Conservation (phyloP, 2,888 invertebrate genomes). For the Eilema sororculum region DNA sequence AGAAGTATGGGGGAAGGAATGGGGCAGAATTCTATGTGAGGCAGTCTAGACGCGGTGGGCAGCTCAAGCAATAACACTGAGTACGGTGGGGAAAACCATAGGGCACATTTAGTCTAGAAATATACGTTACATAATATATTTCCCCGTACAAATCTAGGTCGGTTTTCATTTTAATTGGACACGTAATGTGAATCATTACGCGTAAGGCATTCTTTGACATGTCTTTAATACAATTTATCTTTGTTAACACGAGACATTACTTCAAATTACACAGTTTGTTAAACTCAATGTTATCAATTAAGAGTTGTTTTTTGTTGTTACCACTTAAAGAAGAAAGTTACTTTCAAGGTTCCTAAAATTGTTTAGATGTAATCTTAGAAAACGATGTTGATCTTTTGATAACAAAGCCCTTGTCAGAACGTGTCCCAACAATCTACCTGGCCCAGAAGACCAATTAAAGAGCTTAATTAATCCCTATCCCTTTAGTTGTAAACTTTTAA, state of each 20-base stretch:
- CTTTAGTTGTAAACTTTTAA: constrained; percentile 43
- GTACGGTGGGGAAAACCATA: no score
- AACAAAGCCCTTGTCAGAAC: constrained; percentile 40
- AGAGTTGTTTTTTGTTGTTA: constrained; percentile 24
- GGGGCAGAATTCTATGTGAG: no score
- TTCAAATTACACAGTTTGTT: constrained; percentile 15
- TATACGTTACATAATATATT: background rate
- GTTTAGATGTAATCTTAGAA: constrained; percentile 47
- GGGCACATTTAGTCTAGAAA: background rate
- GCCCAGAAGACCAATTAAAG: constrained; percentile 47
- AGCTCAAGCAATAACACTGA: no score
- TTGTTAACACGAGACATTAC: constrained; percentile 11
- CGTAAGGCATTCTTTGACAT: background rate
- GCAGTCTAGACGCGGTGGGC: no score
- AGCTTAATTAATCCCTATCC: constrained; percentile 50
- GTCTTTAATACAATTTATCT: constrained; percentile 9
- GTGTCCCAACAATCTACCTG: constrained; percentile 46
- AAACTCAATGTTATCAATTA: constrained; percentile 16
- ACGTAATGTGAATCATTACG: background rate
- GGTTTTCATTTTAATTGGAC: background rate
- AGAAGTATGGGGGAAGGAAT: no score
- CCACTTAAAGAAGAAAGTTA: constrained; percentile 28
- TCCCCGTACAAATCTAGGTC: background rate
- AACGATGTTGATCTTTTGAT: constrained; percentile 50
- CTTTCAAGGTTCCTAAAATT: constrained; percentile 40